Percentiles rank a stretch among this genome's conserved stretches.
phyloP scores from a whole-genome alignment of 1,140 invertebrate genomes.

The Armadillidium nasatum region DNA sequence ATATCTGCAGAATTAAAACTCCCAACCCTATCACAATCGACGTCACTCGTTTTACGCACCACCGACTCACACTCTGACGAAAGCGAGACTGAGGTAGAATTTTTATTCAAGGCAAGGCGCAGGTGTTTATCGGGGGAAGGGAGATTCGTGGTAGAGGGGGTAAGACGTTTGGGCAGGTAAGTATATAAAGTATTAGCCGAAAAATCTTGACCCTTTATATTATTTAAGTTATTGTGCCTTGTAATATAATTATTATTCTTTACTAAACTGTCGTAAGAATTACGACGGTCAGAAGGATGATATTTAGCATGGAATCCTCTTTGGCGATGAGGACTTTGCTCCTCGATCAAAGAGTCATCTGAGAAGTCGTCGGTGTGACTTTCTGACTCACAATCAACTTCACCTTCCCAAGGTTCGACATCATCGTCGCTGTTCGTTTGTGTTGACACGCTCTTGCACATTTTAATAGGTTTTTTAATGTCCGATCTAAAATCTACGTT shows the following conservation, averaged over 20 bases:
- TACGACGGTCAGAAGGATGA: background rate
- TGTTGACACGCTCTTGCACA: conserved; percentile 1
- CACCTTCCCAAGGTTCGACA: background rate
- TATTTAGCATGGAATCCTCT: background rate
- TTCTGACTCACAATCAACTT: background rate
- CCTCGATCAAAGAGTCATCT: background rate
- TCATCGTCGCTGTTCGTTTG: background rate
- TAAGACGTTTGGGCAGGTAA: background rate
- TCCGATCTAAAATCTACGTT: background rate
- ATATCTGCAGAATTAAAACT: background rate
- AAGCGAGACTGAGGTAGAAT: conserved; percentile 7
- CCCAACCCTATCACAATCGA: background rate
- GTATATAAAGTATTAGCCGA: background rate
- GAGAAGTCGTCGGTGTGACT: background rate
- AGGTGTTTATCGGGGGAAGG: background rate
- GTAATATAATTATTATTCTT: no score
- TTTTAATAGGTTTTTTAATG: background rate
- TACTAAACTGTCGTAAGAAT: no score
- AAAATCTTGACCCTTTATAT: background rate
- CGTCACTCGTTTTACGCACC: background rate
- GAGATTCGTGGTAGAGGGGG: background rate
- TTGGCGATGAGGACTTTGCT: background rate
- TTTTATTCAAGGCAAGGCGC: conserved; percentile 8
- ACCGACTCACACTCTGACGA: conserved; percentile 5
- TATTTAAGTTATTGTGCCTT: no score